Base-by-base conservation (phyloP, 2,888 invertebrate genomes). In the Arenicola marina region DNA sequence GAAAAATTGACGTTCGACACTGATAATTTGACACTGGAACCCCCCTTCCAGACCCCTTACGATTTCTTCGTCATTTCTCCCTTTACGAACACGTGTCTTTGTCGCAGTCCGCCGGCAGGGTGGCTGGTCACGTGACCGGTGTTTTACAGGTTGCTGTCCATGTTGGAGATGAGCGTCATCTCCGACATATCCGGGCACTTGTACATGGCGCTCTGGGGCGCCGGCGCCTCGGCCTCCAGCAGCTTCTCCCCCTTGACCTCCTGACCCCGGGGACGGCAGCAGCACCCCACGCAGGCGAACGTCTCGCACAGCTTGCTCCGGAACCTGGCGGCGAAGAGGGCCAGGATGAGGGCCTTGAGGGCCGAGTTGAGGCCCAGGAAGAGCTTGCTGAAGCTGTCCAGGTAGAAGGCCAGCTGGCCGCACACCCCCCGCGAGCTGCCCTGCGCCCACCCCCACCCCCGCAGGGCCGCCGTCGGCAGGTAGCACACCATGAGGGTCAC, bases 141-240 rank as follows among this genome's bases (percentile, higher is more conserved):
- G 18, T n/a, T 21, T 48, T 21, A 24, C 4, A 21, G 21, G 28
- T 53, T 44, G 28, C 53, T 59, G 31, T 65, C 66, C 31, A 59
- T 43, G 26, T 67, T 59, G 28, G 67, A 65, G 4, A 67, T 65
- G 33, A 67, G 62, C 7, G 67, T 67, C 67, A 67, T 67, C 38
- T 67, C 67, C 0, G 67, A 67, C 65, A 63, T 65, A 43, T 67
- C 67, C 1, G 45, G 46, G 54, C 67, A 67, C 51, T 60, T 43
- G 33, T 67, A 67, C 55, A 65, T 59, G n/a, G 54, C 38, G 33
- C 18, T 4, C 4, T 24, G 34, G 26, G 4, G 11, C 15, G 29
- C 32, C n/a, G 11, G 11, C 43, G 43, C 43, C n/a, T n/a, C n/a
- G n/a, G n/a, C n/a, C n/a, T n/a, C n/a, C n/a, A 48, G 11, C 21